A percentile compares a stretch with the other conserved stretches of the same genome.
Evolutionary conservation across 2,888 invertebrate species (phyloP).

Genomic region (Aplocera efformata): DNA sequence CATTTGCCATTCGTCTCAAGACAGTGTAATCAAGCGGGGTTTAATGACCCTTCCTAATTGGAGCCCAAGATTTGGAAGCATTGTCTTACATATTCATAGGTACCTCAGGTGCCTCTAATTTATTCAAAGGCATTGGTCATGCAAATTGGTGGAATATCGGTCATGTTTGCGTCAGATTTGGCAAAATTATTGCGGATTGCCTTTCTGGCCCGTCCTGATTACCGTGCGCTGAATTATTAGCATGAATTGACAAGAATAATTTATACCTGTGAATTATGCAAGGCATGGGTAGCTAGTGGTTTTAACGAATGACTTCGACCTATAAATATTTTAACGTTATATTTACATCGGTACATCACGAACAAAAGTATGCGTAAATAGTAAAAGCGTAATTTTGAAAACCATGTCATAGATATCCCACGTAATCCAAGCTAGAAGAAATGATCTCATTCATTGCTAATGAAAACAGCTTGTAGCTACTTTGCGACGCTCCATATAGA

Average conservation of each 20-base stretch:
- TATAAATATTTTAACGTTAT: not conserved
- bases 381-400: too few species aligned
- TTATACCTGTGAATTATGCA: constrained; percentile 22
- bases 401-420: too few species aligned
- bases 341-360: too few species aligned
- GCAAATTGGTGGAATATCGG: constrained; percentile 78
- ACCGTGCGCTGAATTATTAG: constrained; percentile 41
- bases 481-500: too few species aligned
- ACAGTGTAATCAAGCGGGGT: constrained; percentile 64
- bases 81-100: constrained; percentile 80
- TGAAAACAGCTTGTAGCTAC: too few species aligned
- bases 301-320: too few species aligned
- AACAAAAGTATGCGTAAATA: too few species aligned
- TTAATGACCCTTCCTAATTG: constrained; percentile 75
- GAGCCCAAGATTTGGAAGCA: constrained; percentile 75
- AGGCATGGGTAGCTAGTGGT: constrained; percentile 5
- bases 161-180: constrained; percentile 78
- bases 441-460: too few species aligned
- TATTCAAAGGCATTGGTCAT: constrained; percentile 76
- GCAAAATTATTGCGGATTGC: constrained; percentile 74
- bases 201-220: constrained; percentile 43
- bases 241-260: constrained; percentile 24
- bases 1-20: constrained; percentile 48
- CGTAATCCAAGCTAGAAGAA: too few species aligned
- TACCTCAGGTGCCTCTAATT: constrained; percentile 69